Percentiles rank a stretch among this genome's conserved stretches.
Evolutionary conservation across 2,888 invertebrate genomes (phyloP).

Genomic region (Alloscopus bannaensis): DNA sequence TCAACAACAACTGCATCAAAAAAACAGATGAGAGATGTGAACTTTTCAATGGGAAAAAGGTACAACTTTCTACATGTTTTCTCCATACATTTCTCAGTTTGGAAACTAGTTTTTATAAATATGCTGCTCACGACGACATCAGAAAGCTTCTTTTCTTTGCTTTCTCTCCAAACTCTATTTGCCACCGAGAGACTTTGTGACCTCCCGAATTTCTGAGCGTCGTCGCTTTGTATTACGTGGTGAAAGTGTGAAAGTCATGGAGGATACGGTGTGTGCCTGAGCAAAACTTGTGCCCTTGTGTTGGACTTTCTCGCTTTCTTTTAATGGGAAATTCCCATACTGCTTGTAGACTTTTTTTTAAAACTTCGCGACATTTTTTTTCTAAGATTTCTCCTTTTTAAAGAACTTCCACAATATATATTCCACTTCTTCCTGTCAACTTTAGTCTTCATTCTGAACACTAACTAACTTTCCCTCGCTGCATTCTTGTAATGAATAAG

Average conservation of each 20-base stretch:
- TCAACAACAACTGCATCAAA: conserved; percentile 20
- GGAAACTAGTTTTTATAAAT: no score
- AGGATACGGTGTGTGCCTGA: no score
- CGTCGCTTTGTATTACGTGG: no score
- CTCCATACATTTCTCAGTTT: conserved; percentile 19
- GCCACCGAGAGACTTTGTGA: no score
- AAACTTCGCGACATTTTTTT: conserved; percentile 10
- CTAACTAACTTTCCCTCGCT: conserved; percentile 37
- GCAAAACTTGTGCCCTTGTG: conserved; percentile 8
- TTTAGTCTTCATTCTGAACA: conserved; percentile 27
- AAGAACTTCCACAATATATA: no score
- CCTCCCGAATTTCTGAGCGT: no score
- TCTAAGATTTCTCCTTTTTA: conserved; percentile 16
- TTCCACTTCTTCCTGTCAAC: conserved; percentile 23
- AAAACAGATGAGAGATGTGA: conserved; percentile 27
- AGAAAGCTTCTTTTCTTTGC: conserved; percentile 48
- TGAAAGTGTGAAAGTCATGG: no score
- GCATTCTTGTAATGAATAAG: no score
- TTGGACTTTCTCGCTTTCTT: conserved; percentile 10
- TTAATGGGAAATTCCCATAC: conserved; percentile 40
- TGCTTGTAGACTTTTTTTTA: conserved; percentile 11
- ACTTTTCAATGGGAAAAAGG: conserved; percentile 16
- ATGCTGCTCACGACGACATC: conserved; percentile 61
- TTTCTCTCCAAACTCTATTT: no score
- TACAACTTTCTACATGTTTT: background rate